phyloP scores from a whole-genome alignment of 2,888 invertebrate species.

The Aelia acuminata region DNA sequence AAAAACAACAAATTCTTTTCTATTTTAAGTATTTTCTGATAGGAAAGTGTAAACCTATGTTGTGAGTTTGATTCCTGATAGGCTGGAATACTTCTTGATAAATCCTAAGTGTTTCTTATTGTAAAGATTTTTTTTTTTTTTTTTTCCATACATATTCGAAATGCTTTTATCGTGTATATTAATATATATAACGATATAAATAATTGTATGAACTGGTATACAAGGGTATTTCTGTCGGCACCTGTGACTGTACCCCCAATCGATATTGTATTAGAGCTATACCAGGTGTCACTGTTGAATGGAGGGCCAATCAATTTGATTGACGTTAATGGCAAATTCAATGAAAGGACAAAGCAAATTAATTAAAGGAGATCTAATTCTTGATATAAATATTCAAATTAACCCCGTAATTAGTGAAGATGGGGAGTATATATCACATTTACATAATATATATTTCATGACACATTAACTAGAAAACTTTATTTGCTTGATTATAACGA shows the following conservation, averaged over 20 bases:
- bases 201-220: neutral
- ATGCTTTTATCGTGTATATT: neutral
- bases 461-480: neutral
- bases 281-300: slow-evolving; percentile 6
- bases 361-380: neutral
- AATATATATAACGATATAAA: neutral
- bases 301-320: neutral
- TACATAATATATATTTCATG: neutral
- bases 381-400: neutral
- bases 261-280: neutral
- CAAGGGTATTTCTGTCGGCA: neutral
- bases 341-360: neutral
- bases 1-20: neutral
- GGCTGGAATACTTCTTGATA: neutral
- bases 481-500: neutral
- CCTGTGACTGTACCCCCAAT: neutral
- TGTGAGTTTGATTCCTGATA: neutral
- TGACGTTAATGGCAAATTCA: slow-evolving; percentile 16
- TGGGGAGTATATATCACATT: neutral
- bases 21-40: neutral
- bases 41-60: neutral
- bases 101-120: neutral
- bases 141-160: neutral
- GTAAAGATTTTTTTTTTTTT: neutral
- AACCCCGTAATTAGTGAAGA: neutral